Conservation (phyloP, 2,797 vertebrate genomes). For the Neosilurus mollespiculum region DNA sequence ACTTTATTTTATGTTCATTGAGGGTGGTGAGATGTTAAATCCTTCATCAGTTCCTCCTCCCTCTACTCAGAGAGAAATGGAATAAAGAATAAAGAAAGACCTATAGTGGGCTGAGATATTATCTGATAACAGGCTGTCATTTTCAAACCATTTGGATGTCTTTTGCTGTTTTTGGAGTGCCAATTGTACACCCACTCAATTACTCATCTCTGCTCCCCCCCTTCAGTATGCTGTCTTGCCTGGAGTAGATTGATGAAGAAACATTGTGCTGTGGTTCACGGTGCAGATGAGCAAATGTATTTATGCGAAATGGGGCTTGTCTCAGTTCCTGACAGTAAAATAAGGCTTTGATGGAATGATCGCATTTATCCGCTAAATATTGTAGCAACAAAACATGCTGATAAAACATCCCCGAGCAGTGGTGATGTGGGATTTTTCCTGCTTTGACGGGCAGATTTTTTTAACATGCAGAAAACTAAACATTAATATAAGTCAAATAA, state of each 20-base stretch:
- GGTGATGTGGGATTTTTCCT: slow-evolving; percentile 20
- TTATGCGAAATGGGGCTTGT: slow-evolving; percentile 34
- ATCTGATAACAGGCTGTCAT: slow-evolving; percentile 55
- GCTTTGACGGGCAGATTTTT: slow-evolving; percentile 35
- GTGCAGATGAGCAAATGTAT: slow-evolving; percentile 33
- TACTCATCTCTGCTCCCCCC: slow-evolving; percentile 1
- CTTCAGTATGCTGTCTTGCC: slow-evolving; percentile 10
- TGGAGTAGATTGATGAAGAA: slow-evolving; percentile 39
- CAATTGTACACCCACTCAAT: slow-evolving; percentile 49
- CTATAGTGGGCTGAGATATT: slow-evolving; percentile 54
- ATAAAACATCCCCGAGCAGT: slow-evolving; percentile 51
- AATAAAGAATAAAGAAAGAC: slow-evolving; percentile 43
- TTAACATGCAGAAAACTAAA: slow-evolving; percentile 27
- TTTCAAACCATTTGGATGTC: slow-evolving; percentile 54
- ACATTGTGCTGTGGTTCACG: neutral
- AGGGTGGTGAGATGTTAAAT: slow-evolving; percentile 25
- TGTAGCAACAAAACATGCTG: slow-evolving; percentile 33
- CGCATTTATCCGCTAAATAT: slow-evolving; percentile 26
- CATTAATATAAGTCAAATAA: slow-evolving; percentile 41
- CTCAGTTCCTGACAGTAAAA: slow-evolving; percentile 19
- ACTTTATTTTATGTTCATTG: slow-evolving; percentile 11
- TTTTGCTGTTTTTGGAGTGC: slow-evolving; percentile 52
- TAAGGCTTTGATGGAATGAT: slow-evolving; percentile 38
- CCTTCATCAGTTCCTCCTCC: slow-evolving; percentile 10
- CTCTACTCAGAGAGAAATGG: slow-evolving; percentile 33